Conservation (phyloP, 2,797 vertebrate species). For the Hylomyscus alleni region DNA sequence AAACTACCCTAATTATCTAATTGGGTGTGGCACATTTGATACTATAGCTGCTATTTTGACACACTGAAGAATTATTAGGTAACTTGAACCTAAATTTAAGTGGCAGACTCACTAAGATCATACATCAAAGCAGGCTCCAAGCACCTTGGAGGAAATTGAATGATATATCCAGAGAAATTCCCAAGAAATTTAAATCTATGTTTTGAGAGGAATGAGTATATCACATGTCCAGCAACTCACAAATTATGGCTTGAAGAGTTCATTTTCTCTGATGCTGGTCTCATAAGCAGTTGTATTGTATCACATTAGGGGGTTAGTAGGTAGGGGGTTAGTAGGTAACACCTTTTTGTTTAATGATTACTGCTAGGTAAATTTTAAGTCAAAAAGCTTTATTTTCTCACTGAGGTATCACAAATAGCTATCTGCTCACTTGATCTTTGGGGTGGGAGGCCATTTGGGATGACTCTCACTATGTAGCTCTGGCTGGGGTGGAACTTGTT, state of each 20-base stretch:
- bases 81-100: slow-evolving; percentile 28
- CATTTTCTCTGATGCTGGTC: background rate
- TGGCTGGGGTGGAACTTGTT: background rate
- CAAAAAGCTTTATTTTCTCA: background rate
- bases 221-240: slow-evolving; percentile 16
- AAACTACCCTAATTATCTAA: slow-evolving; percentile 42
- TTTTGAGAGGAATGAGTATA: background rate
- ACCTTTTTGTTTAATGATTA: slow-evolving; percentile 34
- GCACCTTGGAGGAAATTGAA: background rate
- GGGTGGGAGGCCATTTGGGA: background rate
- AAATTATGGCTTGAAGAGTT: slow-evolving; percentile 25
- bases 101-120: slow-evolving; percentile 28
- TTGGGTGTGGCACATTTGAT: background rate
- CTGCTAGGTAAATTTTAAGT: background rate
- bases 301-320: background rate
- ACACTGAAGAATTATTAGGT: slow-evolving; percentile 49
- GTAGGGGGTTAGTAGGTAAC: background rate
- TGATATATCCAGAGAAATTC: background rate
- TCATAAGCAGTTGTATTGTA: background rate
- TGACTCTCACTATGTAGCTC: background rate
- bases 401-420: background rate
- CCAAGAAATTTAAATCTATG: slow-evolving; percentile 40
- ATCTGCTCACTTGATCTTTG: background rate
- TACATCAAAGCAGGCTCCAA: background rate
- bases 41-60: background rate